Conservation (phyloP, 2,888 invertebrate species). For the Apodemia zela region DNA sequence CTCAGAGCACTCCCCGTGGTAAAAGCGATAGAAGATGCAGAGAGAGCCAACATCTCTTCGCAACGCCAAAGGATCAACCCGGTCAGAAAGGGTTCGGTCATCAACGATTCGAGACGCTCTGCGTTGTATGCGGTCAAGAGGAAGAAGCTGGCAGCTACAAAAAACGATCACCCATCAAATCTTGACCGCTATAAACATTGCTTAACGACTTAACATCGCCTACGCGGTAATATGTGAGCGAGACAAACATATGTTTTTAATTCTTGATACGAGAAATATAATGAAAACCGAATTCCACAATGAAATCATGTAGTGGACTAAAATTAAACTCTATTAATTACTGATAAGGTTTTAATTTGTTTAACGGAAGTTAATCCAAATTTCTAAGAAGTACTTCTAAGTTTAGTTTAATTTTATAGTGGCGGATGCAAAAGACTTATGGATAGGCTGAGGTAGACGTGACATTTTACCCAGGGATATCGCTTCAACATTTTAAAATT, state of each 20-base stretch:
- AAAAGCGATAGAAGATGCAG: too few species aligned
- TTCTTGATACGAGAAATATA: not conserved
- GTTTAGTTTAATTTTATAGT: not conserved
- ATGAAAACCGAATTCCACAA: conserved; percentile 3
- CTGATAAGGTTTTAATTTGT: not conserved
- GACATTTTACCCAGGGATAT: not conserved
- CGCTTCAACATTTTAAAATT: too few species aligned
- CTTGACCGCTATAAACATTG: not conserved
- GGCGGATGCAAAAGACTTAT: not conserved
- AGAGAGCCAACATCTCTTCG: too few species aligned
- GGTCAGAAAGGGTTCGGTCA: too few species aligned
- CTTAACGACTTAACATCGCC: not conserved
- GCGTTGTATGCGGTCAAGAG: too few species aligned
- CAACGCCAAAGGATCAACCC: too few species aligned
- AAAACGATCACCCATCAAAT: not conserved
- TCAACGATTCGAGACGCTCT: too few species aligned
- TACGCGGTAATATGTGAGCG: not conserved
- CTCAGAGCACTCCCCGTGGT: too few species aligned
- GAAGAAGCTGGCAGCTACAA: too few species aligned
- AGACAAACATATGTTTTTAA: not conserved
- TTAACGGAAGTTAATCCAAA: not conserved
- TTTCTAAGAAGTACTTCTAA: conserved; percentile 12
- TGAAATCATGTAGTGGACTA: not conserved
- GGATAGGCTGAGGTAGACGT: not conserved
- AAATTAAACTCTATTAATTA: not conserved